Evolutionary conservation across 2,797 vertebrate species (phyloP).

Genomic region (Centropyge bicolor): DNA sequence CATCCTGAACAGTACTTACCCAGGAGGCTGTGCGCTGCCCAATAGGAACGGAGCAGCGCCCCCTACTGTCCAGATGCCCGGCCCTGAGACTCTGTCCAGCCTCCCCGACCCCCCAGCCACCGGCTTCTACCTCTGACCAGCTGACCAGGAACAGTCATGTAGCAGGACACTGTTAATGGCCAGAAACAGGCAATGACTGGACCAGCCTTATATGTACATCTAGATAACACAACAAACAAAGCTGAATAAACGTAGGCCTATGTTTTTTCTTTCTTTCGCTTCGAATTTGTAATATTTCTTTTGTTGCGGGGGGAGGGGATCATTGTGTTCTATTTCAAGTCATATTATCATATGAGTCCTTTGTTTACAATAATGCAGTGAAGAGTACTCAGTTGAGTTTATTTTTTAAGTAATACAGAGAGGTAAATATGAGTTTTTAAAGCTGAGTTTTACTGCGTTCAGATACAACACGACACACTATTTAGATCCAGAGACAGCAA

Average conservation of each 20-base stretch:
- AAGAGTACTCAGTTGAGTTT: conserved; percentile 52
- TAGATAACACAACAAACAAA: conserved; percentile 49
- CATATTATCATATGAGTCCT: conserved; percentile 76
- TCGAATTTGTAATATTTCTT: conserved; percentile 15
- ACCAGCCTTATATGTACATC: conserved; percentile 72
- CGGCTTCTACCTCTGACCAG: conserved; percentile 82
- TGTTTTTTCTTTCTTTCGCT: conserved; percentile 34
- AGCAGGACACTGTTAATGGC: conserved; percentile 46
- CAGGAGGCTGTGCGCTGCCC: conserved; percentile 66
- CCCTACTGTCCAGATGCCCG: conserved; percentile 66
- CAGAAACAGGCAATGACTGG: conserved; percentile 61
- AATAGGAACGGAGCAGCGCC: conserved; percentile 67
- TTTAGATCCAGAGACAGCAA: background rate
- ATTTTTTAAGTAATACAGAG: conserved; percentile 40
- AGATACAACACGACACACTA: conserved; percentile 41
- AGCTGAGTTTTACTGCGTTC: conserved; percentile 41
- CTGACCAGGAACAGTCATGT: conserved; percentile 34
- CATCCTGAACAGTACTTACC: conserved; percentile 67
- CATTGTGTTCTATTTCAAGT: conserved; percentile 56
- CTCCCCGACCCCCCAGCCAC: conserved; percentile 72
- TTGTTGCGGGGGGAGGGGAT: background rate
- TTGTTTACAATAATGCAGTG: conserved; percentile 82
- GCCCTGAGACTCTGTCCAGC: conserved; percentile 64
- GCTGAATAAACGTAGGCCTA: conserved; percentile 51
- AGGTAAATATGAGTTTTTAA: conserved; percentile 31